phyloP scores from a whole-genome alignment of 2,888 invertebrate genomes.

The Melieria crassipennis region DNA sequence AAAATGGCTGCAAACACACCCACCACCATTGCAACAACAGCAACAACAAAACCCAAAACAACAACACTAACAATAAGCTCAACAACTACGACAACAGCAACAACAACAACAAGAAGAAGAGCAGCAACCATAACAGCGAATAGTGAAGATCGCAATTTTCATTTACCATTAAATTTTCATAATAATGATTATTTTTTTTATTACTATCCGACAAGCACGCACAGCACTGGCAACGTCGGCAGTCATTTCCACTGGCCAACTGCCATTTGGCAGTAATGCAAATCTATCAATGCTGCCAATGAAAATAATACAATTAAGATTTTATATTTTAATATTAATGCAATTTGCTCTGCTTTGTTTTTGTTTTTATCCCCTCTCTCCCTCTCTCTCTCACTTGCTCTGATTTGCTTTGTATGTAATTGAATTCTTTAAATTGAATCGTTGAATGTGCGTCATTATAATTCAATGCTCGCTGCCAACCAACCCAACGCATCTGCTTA shows the following conservation, averaged over 20 bases:
- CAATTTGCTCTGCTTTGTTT: too few species aligned
- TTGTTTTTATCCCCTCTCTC: not conserved
- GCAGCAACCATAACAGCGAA: conserved; percentile 19
- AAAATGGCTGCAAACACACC: conserved; percentile 29
- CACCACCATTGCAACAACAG: conserved; percentile 18
- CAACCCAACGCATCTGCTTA: too few species aligned
- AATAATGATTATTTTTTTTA: conserved; percentile 32
- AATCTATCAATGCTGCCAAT: not conserved
- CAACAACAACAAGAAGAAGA: conserved; percentile 8
- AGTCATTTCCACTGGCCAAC: not conserved
- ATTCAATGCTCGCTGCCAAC: too few species aligned
- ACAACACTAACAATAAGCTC: conserved; percentile 28
- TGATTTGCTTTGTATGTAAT: too few species aligned
- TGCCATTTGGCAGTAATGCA: not conserved
- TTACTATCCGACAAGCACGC: conserved; percentile 7
- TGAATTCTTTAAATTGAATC: too few species aligned
- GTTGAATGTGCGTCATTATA: too few species aligned
- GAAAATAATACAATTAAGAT: too few species aligned
- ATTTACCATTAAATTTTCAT: conserved; percentile 41
- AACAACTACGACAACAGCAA: conserved; percentile 27
- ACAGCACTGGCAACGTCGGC: conserved; percentile 9
- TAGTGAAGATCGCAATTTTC: conserved; percentile 38
- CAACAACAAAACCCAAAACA: conserved; percentile 38
- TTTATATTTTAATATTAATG: too few species aligned
- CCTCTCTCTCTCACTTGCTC: too few species aligned